Conservation (phyloP, 1,140 invertebrate species). For the Chelonus insularis region DNA sequence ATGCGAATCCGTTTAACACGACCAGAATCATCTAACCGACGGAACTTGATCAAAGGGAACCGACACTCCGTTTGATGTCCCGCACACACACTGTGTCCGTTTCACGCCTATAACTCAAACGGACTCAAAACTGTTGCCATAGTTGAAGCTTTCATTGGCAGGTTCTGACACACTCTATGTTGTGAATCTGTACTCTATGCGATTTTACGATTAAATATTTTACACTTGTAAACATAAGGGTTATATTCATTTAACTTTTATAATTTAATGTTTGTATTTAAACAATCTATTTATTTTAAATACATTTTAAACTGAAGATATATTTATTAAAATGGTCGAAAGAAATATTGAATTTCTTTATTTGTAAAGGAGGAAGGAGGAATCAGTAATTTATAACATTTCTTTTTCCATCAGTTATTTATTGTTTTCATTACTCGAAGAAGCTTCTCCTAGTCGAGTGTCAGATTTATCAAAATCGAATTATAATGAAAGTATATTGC, state of each 20-base stretch:
- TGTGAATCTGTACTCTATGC: background rate
- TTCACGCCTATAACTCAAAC: constrained; percentile 33
- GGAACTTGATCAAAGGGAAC: constrained; percentile 50
- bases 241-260: no score
- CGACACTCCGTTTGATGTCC: constrained; percentile 48
- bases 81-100: constrained; percentile 38
- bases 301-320: background rate
- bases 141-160: constrained; percentile 28
- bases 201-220: background rate
- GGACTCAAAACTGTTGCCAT: constrained; percentile 38
- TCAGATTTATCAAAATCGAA: constrained; percentile 43
- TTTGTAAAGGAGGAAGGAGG: background rate
- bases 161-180: background rate
- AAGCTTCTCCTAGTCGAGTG: constrained; percentile 18
- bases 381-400: constrained; percentile 24
- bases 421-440: constrained; percentile 41
- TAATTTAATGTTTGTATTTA: no score
- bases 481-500: constrained; percentile 34
- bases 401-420: constrained; percentile 49
- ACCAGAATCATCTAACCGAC: constrained; percentile 49
- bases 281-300: no score
- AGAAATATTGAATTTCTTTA: constrained; percentile 37
- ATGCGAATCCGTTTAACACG: constrained; percentile 28
- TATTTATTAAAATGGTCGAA: background rate
- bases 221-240: no score